Conservation (phyloP, 2,888 invertebrate genomes). For the Limnephilus lunatus region DNA sequence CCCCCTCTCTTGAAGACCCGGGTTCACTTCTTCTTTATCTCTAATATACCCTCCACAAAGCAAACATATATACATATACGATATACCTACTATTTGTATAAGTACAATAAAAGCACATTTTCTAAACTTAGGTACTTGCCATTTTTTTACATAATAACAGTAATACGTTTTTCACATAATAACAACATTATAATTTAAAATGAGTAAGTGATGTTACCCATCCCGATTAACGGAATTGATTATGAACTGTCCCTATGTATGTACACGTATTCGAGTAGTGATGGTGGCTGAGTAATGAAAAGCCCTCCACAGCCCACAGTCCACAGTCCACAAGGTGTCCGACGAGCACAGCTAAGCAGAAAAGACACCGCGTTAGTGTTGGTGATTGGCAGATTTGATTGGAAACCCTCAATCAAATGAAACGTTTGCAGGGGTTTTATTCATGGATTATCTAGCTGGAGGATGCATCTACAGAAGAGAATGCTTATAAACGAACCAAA, state of each 20-base stretch:
- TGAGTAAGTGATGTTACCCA: not conserved
- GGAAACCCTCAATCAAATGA: conserved; percentile 65
- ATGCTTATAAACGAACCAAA: not conserved
- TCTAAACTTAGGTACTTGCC: too few species aligned
- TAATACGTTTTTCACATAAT: not conserved
- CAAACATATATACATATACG: too few species aligned
- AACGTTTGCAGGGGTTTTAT: conserved; percentile 60
- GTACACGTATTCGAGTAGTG: not conserved
- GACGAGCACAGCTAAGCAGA: conserved; percentile 61
- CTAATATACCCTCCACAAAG: too few species aligned
- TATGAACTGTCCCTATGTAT: not conserved
- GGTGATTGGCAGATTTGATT: conserved; percentile 66
- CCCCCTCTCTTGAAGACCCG: not conserved
- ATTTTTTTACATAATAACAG: too few species aligned
- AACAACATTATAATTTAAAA: not conserved
- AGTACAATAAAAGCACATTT: too few species aligned
- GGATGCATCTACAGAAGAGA: not conserved
- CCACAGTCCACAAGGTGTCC: conserved; percentile 51
- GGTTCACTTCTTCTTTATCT: not conserved
- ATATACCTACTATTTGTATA: not conserved
- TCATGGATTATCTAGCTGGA: not conserved
- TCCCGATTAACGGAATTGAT: not conserved
- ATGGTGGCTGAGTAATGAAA: not conserved
- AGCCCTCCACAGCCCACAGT: conserved; percentile 5
- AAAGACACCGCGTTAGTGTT: conserved; percentile 47